A percentile compares a stretch with the other conserved stretches of the same genome.
Conservation (phyloP, 2,797 vertebrate species). For the Macropodus opercularis region DNA sequence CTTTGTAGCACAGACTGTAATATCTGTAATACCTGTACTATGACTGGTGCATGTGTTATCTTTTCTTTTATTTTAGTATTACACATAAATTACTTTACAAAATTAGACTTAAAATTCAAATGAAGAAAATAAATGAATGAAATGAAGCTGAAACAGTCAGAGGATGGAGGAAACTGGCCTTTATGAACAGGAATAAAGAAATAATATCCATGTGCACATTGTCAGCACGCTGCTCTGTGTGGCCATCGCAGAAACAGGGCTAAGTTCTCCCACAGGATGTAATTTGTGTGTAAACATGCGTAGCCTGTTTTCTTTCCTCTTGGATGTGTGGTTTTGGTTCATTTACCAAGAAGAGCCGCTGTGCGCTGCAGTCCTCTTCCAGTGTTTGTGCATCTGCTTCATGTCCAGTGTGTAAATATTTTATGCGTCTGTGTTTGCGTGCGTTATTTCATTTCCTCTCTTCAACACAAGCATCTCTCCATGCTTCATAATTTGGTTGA, state of each 20-base stretch:
- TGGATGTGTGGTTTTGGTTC: constrained; percentile 70
- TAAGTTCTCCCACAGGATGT: constrained; percentile 73
- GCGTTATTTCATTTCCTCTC: not conserved
- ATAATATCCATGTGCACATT: constrained; percentile 55
- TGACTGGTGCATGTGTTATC: no score
- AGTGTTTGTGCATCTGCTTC: constrained; percentile 11
- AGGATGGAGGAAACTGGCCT: no score
- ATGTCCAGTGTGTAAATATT: constrained; percentile 24
- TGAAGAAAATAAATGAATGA: not conserved
- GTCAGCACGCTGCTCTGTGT: constrained; percentile 59
- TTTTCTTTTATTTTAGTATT: no score
- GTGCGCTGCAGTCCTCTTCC: constrained; percentile 30
- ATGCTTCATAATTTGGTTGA: constrained; percentile 13
- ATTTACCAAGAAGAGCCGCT: constrained; percentile 62
- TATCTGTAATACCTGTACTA: constrained; percentile 31
- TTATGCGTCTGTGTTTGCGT: not conserved
- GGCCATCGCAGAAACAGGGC: constrained; percentile 56
- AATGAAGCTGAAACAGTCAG: no score
- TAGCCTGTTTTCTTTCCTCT: constrained; percentile 38
- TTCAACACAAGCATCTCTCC: constrained; percentile 1
- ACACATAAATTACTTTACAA: not conserved
- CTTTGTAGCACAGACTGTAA: constrained; percentile 26
- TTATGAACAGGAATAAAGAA: no score
- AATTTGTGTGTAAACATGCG: constrained; percentile 73
- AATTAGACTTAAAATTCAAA: constrained; percentile 21